Conservation (phyloP, 2,888 invertebrate genomes). For the Synanthedon vespiformis region DNA sequence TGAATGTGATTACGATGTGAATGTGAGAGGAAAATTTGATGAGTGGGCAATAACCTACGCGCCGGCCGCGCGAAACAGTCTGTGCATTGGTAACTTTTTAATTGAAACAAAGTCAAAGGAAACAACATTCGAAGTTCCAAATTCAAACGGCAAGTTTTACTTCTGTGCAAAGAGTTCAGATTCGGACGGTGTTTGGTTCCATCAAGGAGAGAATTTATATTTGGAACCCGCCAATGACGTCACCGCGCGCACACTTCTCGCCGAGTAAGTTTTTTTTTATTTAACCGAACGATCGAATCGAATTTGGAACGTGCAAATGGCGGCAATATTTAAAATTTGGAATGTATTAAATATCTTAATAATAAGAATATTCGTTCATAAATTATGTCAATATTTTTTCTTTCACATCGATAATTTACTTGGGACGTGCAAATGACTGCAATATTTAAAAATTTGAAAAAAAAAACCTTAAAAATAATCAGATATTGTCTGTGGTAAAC, state of each 20-base stretch:
- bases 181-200: constrained; percentile 35
- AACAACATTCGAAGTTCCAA: constrained; percentile 28
- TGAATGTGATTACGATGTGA: constrained; percentile 44
- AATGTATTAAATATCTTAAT: too few relatives aligned
- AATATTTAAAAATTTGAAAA: too few relatives aligned
- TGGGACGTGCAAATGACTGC: too few relatives aligned
- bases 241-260: constrained; percentile 20
- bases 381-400: too few relatives aligned
- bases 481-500: too few relatives aligned
- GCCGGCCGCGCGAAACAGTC: constrained; percentile 26
- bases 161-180: constrained; percentile 42
- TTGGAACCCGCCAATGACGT: constrained; percentile 56
- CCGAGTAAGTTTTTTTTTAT: constrained; percentile 6
- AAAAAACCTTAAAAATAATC: too few relatives aligned
- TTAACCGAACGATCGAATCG: constrained; percentile 26
- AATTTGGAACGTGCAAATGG: constrained; percentile 1
- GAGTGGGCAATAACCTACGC: constrained; percentile 48
- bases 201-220: constrained; percentile 48
- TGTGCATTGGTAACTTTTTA: constrained; percentile 22
- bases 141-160: constrained; percentile 29
- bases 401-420: too few relatives aligned
- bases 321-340: background rate
- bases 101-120: constrained; percentile 20
- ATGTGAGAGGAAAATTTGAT: constrained; percentile 31
- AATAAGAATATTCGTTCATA: too few relatives aligned